A percentile compares a stretch with the other conserved stretches of the same genome.
These are phyloP conservation scores for Neodon shergylaensis DNA, from an alignment of 2,113 vertebrate species.

Conservation along the genomic window DNA sequence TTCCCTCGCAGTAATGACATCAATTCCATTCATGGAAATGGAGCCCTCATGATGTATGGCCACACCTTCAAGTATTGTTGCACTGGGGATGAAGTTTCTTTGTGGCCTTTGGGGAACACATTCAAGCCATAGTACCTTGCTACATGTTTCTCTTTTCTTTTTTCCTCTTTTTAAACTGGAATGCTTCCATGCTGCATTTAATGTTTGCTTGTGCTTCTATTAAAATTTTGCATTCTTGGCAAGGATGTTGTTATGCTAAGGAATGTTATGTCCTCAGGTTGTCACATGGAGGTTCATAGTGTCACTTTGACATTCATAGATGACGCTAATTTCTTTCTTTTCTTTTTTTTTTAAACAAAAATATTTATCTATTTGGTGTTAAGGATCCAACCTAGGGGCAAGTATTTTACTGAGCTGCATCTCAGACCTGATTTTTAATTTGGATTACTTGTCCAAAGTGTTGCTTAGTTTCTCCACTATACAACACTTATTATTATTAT, in stretches of 20 bases:
- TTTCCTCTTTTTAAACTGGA: not conserved
- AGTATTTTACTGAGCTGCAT: not conserved
- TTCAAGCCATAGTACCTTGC: not conserved
- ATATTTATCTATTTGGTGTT: not conserved
- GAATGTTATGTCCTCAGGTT: not conserved
- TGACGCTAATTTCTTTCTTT: not conserved
- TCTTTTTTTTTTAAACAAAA: not conserved
- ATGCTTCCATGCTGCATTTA: not conserved
- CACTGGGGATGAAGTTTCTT: not conserved
- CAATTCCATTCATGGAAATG: not conserved
- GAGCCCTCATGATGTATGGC: not conserved
- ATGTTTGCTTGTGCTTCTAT: not conserved
- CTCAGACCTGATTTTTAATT: not conserved
- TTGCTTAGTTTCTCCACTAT: not conserved
- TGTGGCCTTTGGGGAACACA: not conserved
- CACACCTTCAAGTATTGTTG: not conserved
- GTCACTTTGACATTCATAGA: not conserved
- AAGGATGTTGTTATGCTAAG: not conserved
- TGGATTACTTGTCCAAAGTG: not conserved
- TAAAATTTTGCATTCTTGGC: conserved; percentile 26
- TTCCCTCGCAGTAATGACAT: not conserved
- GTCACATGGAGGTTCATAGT: not conserved
- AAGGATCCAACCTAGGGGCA: not conserved
- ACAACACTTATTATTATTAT: not conserved
- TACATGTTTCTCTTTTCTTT: not conserved